phyloP scores from a whole-genome alignment of 2,113 vertebrate species.

The Odocoileus virginianus region DNA sequence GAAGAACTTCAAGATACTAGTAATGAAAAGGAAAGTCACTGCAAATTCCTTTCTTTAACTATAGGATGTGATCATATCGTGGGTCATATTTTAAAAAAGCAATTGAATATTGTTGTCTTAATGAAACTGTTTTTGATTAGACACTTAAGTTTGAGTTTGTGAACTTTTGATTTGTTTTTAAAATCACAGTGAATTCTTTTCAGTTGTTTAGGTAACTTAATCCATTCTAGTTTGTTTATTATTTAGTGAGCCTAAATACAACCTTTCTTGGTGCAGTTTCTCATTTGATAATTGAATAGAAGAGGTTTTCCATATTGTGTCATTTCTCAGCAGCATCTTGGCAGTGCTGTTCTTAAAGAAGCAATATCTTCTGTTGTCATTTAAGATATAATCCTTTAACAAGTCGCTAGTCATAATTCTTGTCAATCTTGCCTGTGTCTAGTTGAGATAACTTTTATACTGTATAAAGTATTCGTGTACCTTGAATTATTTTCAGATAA shows the following conservation, averaged over 20 bases:
- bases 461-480: constrained; percentile 16
- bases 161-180: not conserved
- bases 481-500: constrained; percentile 51
- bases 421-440: not conserved
- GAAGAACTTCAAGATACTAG: not conserved
- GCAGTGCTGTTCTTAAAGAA: not conserved
- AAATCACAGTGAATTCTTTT: not conserved
- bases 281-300: constrained; percentile 16
- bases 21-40: not conserved
- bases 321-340: not conserved
- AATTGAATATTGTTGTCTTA: constrained; percentile 8
- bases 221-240: not conserved
- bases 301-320: not conserved
- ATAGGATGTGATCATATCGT: not conserved
- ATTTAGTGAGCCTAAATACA: not conserved
- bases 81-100: not conserved
- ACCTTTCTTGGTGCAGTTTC: not conserved
- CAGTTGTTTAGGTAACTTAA: not conserved
- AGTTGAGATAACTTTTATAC: constrained; percentile 31
- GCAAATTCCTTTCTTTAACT: not conserved
- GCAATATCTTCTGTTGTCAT: not conserved
- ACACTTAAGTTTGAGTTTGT: constrained; percentile 13
- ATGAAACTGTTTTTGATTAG: constrained; percentile 32
- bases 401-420: constrained; percentile 4
- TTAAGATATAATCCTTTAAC: constrained; percentile 11